Conservation (phyloP, 2,888 invertebrate species). For the Sceliomorpha sp. region DNA sequence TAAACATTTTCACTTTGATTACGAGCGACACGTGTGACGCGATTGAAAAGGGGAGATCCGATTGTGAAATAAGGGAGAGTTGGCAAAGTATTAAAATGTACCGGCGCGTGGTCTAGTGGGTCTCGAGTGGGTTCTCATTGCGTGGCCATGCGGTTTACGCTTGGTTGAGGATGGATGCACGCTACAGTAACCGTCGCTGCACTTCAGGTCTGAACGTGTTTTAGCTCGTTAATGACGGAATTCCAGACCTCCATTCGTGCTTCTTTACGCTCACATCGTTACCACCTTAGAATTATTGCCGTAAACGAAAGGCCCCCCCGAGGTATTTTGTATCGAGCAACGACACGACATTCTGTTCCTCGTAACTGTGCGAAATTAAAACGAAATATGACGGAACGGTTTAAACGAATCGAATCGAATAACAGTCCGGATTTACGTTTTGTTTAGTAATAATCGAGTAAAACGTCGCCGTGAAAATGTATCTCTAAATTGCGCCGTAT, state of each 20-base stretch:
- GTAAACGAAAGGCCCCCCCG: too few species aligned
- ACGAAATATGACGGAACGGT: too few species aligned
- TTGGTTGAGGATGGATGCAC: slow-evolving; percentile 16
- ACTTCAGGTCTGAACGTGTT: slow-evolving; percentile 37
- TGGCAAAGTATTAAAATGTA: slow-evolving; percentile 64
- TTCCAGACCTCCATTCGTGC: slow-evolving; percentile 10
- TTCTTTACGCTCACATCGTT: slow-evolving; percentile 2
- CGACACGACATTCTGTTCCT: too few species aligned
- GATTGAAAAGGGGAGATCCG: slow-evolving; percentile 1
- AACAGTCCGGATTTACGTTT: too few species aligned
- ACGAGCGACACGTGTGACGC: slow-evolving; percentile 4
- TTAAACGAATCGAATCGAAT: too few species aligned
- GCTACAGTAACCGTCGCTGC: slow-evolving; percentile 10
- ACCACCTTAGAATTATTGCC: too few species aligned
- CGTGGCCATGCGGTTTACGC: slow-evolving; percentile 41
- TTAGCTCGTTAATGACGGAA: slow-evolving; percentile 49
- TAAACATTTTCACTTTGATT: slow-evolving; percentile 6
- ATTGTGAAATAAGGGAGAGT: slow-evolving; percentile 22
- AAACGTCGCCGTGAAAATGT: too few species aligned
- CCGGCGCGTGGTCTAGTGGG: slow-evolving; percentile 61
- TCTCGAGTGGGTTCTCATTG: slow-evolving; percentile 69
- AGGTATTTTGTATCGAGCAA: too few species aligned
- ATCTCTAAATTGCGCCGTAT: too few species aligned
- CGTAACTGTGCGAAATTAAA: too few species aligned
- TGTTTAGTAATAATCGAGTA: too few species aligned